Evolutionary conservation across 1,140 invertebrate genomes (phyloP), one percentile per base, ranked within the genome.

Genomic region (Episyrphus balteatus): DNA sequence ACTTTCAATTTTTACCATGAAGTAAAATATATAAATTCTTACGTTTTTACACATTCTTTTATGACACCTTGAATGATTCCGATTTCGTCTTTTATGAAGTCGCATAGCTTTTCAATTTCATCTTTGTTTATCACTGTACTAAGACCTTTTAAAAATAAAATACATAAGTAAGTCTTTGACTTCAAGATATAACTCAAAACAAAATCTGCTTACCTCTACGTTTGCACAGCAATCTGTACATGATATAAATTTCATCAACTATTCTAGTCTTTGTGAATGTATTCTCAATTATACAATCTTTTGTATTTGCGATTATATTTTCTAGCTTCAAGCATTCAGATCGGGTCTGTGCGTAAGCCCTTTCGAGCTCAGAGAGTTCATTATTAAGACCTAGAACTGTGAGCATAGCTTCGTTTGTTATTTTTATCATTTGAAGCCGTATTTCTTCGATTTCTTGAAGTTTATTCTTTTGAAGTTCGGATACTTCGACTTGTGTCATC

Each of bases 301-400:
- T 68, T 14, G 58, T 53, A 3, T 18, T 48, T 3, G 55, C 52
- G 37, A 68, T 45, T 6, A 64, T 57, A 41, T 64, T 58, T 37
- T 68, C 62, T 65, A 65, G 66, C 31, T 54, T 61, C 0, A 54
- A 44, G 33, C 56, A 61, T 42, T 58, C 46, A 1, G 46, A 41
- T 5, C 53, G 50, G 1, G 61, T 60, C 18, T 56, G 37, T 36
- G 51, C 58, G 37, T 68, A 68, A 1, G 53, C 54, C 3, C 62
- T 41, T 42, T 68, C 61, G 19, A 68, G 42, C 14, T 47, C 49
- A 12, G 57, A 41, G 9, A 68, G 42, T 48, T 68, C 65, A 13
- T 66, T 67, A 26, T 64, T 68, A 1, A 68, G 55, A 1, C 62
- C 66, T 41, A 68, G 31, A 2, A 66, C 60, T 2, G 58, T 56